Conservation (phyloP, 1,140 invertebrate species). For the Asbolus verrucosus region DNA sequence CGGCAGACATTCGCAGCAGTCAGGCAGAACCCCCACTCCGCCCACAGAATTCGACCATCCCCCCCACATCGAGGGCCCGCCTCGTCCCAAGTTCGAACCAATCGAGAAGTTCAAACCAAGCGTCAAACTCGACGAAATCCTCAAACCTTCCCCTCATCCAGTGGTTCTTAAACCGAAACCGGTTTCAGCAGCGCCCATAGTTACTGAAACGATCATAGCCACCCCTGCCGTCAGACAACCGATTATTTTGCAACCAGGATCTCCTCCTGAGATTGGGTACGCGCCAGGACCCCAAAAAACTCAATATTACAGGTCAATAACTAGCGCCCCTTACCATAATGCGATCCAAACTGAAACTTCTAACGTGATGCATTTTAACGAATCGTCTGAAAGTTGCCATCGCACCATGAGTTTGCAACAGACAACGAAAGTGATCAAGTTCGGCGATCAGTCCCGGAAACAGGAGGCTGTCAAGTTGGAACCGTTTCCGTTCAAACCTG, state of each 20-base stretch:
- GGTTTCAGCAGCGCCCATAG: too few species aligned
- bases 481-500: slow-evolving; percentile 67
- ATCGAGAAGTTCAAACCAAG: slow-evolving; percentile 67
- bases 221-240: slow-evolving; percentile 63
- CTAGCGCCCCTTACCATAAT: slow-evolving; percentile 69
- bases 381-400: slow-evolving; percentile 74
- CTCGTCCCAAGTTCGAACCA: slow-evolving; percentile 71
- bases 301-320: slow-evolving; percentile 68
- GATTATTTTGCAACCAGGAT: slow-evolving; percentile 68
- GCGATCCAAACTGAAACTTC: slow-evolving; percentile 75
- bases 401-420: slow-evolving; percentile 77
- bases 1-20: slow-evolving; percentile 63
- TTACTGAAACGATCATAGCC: slow-evolving; percentile 59
- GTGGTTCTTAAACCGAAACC: slow-evolving; percentile 68
- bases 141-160: slow-evolving; percentile 60
- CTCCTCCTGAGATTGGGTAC: slow-evolving; percentile 71
- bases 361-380: slow-evolving; percentile 76
- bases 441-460: slow-evolving; percentile 67
- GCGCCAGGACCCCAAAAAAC: slow-evolving; percentile 66
- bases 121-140: slow-evolving; percentile 61
- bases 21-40: slow-evolving; percentile 67
- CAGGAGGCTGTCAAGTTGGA: slow-evolving; percentile 63
- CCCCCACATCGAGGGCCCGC: slow-evolving; percentile 65
- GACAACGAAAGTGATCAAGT: slow-evolving; percentile 76
- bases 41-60: slow-evolving; percentile 71